phyloP scores from a whole-genome alignment of 2,113 vertebrate genomes.

The Mungos mungo region DNA sequence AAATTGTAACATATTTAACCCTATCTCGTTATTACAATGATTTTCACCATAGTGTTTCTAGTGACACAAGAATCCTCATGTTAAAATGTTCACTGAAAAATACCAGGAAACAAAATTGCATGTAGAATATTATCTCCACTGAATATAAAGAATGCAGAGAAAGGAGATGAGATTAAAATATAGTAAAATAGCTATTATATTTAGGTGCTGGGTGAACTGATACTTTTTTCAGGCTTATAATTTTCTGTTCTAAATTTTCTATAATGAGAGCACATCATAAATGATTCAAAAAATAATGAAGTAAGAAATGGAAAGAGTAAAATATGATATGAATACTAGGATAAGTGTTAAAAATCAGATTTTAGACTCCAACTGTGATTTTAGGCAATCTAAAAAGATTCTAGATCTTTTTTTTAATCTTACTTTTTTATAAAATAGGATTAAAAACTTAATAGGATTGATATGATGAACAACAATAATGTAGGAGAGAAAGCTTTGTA shows the following conservation, averaged over 20 bases:
- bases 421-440: neutral
- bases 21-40: neutral
- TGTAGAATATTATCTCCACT: neutral
- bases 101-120: neutral
- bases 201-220: neutral
- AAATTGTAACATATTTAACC: neutral
- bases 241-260: neutral
- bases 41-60: neutral
- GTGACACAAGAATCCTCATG: neutral
- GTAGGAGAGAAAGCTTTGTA: neutral
- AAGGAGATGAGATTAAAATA: neutral
- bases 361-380: neutral
- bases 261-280: neutral
- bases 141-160: neutral
- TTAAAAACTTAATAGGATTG: neutral
- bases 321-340: neutral
- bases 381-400: neutral
- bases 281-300: conserved; percentile 14
- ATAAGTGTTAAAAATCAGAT: neutral
- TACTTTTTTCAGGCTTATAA: neutral
- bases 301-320: neutral
- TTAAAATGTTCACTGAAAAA: neutral
- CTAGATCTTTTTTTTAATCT: neutral
- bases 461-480: neutral
- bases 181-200: neutral